Evolutionary conservation across 2,797 vertebrate genomes (phyloP), one percentile per base, ranked within the genome.

Genomic region (Mastacembelus armatus): DNA sequence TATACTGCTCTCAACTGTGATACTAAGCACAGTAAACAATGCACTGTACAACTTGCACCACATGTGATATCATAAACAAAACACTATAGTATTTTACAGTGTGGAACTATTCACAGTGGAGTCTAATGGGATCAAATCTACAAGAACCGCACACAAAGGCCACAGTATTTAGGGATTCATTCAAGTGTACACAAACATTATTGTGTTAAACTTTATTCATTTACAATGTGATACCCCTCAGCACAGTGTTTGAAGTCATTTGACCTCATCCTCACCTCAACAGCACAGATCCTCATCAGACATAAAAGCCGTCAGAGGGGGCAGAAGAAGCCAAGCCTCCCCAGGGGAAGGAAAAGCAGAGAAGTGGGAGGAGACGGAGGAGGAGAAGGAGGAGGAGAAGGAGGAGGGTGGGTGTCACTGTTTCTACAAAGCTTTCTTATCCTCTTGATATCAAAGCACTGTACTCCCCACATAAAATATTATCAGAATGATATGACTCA

Each of bases 381-480:
- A 87, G 70, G 64, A 71, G 71, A 18, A 69, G 10, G 47, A 71
- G 66, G 74, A 87, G 70, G 64, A 71, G 71, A 18, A 69, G 74
- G 49, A 85, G 84, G 76, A 86, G 84, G 77, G 68, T 62, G 75
- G 79, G 75, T 81, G 80, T 81, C 78, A 66, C 57, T 51, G 61
- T 74, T 77, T 88, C 78, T 60, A 85, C 88, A 89, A 88, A 88
- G 84, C 74, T 63, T 33, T 84, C 76, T 87, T 86, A 88, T 91
- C 83, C 75, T 77, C 42, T 24, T 73, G 54, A 88, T 85, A 89
- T 90, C 86, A 90, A 88, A 90, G 88, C 27, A 1, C 59, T 51
- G 68, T 42, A 80, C 84, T 84, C 85, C 71, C 67, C 51, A 59
- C 71, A 66, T 74, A 68, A 87, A 78, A 77, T 78, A 77, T 49